phyloP scores from a whole-genome alignment of 2,113 vertebrate genomes.

The Riparia riparia region DNA sequence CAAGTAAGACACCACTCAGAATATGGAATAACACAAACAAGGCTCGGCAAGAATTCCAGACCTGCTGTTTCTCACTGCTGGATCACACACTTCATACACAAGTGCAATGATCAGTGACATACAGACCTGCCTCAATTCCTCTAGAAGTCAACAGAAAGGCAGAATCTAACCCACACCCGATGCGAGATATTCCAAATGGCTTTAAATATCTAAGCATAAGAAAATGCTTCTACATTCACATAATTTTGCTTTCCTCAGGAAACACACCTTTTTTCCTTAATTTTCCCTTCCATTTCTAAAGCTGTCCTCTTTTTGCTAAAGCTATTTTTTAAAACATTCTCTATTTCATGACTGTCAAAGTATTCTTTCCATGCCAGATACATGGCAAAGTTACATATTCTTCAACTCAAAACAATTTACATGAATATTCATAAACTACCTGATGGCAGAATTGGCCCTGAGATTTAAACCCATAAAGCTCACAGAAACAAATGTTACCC shows the following conservation, averaged over 20 bases:
- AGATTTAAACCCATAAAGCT: constrained; percentile 28
- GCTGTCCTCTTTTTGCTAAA: background rate
- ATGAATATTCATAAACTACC: constrained; percentile 52
- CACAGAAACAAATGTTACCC: constrained; percentile 43
- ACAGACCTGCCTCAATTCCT: background rate
- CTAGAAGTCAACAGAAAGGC: background rate
- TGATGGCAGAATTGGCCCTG: constrained; percentile 59
- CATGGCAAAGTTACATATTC: constrained; percentile 23
- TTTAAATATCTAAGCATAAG: background rate
- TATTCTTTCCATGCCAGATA: constrained; percentile 26
- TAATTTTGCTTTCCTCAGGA: background rate
- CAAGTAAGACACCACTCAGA: background rate
- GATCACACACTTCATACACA: background rate
- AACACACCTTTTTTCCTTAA: background rate
- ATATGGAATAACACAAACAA: background rate
- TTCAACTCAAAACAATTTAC: constrained; percentile 46
- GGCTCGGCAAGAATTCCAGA: background rate
- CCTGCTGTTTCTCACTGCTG: background rate
- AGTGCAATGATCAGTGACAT: background rate
- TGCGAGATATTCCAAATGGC: background rate
- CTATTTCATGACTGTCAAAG: constrained; percentile 49
- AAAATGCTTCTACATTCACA: background rate
- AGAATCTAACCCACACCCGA: background rate
- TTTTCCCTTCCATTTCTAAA: background rate
- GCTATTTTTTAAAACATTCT: constrained; percentile 10